Evolutionary conservation across 2,888 invertebrate species (phyloP), one percentile per base, ranked within the genome.

Genomic region (Macropis europaea): DNA sequence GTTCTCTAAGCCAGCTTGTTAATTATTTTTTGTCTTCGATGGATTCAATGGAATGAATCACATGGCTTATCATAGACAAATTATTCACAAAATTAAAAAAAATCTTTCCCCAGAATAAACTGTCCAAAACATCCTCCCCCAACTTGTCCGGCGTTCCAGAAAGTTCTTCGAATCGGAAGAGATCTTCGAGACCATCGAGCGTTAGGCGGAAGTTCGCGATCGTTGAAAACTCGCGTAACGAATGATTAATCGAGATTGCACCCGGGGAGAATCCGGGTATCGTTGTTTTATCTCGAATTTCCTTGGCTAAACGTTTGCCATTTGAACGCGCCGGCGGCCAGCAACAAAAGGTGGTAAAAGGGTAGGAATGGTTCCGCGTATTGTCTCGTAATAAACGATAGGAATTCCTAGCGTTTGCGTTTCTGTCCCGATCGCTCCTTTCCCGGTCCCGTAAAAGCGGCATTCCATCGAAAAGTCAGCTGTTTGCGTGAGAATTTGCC

Each of bases 331-430:
- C 52, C 52, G 56, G 22, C 70, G 69, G 63, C 52, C 54, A 69
- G 64, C 60, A 73, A 71, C 50, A 71, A 66, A 59, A 54, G 59
- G 64, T 64, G 73, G 70, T 56, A 73, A 73, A 71, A 71, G 73
- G 68, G 60, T 66, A 71, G 42, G 28, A n/a, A 66, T 60, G 60
- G 71, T 57, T 73, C 66, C 73, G 70, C 28, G 71, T 40, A 71
- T 71, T 73, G 71, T 73, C 71, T 66, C 56, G 66, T 61, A 56
- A 71, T 66, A 61, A 56, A 71, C 72, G 73, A 64, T 66, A 63
- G 70, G 57, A 70, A 70, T 73, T 70, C 72, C 42, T n/a, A 64
- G 13, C 40, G 63, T 63, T 70, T 60, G 48, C 60, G 48, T 50
- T 63, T 63, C n/a, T 61, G 73, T 66, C 73, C 71, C 60, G 73